Evolutionary conservation across 2,113 vertebrate genomes (phyloP).

Genomic region (Canis aureus): DNA sequence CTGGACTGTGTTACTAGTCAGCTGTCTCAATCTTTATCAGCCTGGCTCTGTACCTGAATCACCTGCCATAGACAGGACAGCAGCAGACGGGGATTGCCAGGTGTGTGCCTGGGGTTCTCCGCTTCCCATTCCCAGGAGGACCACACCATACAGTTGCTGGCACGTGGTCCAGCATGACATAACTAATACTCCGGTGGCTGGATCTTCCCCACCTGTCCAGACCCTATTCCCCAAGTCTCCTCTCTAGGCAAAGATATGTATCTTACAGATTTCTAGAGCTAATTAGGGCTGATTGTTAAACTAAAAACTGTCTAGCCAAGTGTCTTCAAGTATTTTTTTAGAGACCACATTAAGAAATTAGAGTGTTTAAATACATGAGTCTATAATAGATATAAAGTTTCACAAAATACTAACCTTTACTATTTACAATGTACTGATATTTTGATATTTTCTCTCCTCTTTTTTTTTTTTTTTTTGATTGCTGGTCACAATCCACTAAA

Average conservation of each 20-base stretch:
- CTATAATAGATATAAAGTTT: background rate
- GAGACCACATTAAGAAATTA: background rate
- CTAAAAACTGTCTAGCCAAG: background rate
- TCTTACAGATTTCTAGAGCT: background rate
- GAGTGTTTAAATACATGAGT: background rate
- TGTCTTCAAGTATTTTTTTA: background rate
- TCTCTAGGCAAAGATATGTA: background rate
- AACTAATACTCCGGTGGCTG: background rate
- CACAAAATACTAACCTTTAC: background rate
- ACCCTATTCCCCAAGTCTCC: background rate
- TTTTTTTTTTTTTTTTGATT: background rate
- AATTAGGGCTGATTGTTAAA: background rate
- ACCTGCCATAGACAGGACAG: background rate
- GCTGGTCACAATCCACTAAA: background rate
- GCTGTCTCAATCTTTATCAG: background rate
- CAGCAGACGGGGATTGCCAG: background rate
- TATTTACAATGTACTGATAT: background rate
- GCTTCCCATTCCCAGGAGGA: background rate
- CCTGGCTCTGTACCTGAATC: background rate
- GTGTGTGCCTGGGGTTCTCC: background rate
- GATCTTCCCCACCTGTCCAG: background rate
- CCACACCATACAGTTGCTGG: background rate
- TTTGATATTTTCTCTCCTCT: background rate
- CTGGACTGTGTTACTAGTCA: background rate
- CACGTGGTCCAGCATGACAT: background rate